Evolutionary conservation across 2,113 vertebrate genomes (phyloP), one percentile per base, ranked within the genome.

Genomic region (Taxidea taxus): DNA sequence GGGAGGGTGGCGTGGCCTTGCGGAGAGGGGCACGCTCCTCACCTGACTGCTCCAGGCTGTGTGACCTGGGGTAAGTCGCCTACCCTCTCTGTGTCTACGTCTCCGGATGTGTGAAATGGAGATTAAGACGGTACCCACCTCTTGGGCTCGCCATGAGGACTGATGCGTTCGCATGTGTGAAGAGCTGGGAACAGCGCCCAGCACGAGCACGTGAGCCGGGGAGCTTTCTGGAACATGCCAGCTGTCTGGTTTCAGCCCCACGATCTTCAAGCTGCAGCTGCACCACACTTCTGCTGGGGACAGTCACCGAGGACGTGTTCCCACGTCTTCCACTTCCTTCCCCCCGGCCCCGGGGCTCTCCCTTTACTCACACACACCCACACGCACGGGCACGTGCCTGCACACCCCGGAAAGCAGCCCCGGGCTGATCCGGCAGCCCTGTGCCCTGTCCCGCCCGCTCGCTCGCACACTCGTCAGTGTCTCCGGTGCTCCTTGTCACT

Each of bases 351-450:
- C 4, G 11, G 58, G 58, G 68, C 58, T 39, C 11, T 47, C 51
- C 39, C 21, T 44, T 31, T 4, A 60, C 90, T 42, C 20, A 44
- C 39, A 4, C 27, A 16, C 47, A 27, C n/a, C 56, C 51, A 9
- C 34, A 7, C 6, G 9, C 27, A 3, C 51, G 9, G 4, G 27
- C 82, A 44, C 34, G 34, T 10, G 66, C 34, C 34, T 2, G 66
- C 66, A 72, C 70, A 74, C 27, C 6, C 29, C 1, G 1, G 62
- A 12, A 4, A 1, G 11, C 0, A 0, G 44, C 31, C 6, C 23
- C 94, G 2, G 44, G 75, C 16, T 31, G 14, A 27, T 4, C 27
- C 1, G 23, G 12, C 51, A 5, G 20, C 6, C 60, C 12, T 3
- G 2, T 27, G 21, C 34, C 15, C 58, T 13, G 4, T 20, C 62